Conservation (phyloP, 1,140 invertebrate genomes). For the Plutomurus gul region DNA sequence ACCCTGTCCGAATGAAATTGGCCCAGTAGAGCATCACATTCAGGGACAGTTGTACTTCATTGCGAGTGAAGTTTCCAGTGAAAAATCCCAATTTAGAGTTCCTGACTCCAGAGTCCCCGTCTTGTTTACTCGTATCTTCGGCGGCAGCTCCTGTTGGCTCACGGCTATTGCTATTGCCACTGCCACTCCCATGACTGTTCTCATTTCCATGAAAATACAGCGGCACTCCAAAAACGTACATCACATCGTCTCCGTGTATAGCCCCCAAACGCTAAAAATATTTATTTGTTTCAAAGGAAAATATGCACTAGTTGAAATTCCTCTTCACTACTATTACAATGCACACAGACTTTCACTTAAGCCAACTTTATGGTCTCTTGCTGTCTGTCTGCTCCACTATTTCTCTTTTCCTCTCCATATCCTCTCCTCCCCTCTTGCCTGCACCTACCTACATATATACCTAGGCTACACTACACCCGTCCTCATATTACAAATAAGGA, state of each 20-base stretch:
- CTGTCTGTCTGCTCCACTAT: not conserved
- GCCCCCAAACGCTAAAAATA: slow-evolving; percentile 58
- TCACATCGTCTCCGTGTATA: slow-evolving; percentile 65
- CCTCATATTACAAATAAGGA: slow-evolving; percentile 4
- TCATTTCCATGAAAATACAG: slow-evolving; percentile 54
- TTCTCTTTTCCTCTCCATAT: not conserved
- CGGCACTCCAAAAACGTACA: slow-evolving; percentile 68
- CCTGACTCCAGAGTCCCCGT: not conserved
- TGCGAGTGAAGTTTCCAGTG: slow-evolving; percentile 84
- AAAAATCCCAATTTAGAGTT: slow-evolving; percentile 71
- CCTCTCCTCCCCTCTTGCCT: not conserved
- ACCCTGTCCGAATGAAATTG: slow-evolving; percentile 99
- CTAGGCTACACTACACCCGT: not conserved
- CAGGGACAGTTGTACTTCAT: slow-evolving; percentile 85
- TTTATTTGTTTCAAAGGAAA: slow-evolving; percentile 21
- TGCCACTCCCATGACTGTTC: slow-evolving; percentile 33
- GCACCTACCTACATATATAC: not conserved
- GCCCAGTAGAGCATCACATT: slow-evolving; percentile 92
- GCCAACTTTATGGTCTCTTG: not conserved
- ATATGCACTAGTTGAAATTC: slow-evolving; percentile 13
- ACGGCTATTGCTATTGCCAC: slow-evolving; percentile 1
- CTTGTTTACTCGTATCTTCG: not conserved
- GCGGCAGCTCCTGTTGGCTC: not conserved
- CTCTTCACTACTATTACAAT: not conserved
- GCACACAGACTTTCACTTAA: not conserved